phyloP scores from a whole-genome alignment of 2,113 vertebrate genomes.

The Aegithalos caudatus region DNA sequence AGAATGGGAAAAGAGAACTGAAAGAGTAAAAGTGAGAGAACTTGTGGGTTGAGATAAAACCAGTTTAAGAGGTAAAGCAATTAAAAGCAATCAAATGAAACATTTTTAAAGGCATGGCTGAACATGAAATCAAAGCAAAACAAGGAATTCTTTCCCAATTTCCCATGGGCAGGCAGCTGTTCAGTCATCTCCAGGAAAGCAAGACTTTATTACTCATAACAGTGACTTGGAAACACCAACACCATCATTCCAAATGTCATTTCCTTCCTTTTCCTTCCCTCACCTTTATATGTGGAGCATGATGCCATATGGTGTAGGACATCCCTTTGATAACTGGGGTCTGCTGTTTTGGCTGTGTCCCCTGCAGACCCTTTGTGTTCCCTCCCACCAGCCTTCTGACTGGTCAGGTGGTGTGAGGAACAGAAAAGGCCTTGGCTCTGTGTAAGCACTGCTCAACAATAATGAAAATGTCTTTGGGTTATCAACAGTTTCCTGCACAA shows the following conservation, averaged over 20 bases:
- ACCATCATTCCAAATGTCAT: accelerated
- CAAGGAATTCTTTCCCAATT: neutral
- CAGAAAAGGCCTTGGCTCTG: neutral
- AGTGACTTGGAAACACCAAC: neutral
- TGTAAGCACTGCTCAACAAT: neutral
- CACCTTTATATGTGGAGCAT: neutral
- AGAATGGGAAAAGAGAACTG: neutral
- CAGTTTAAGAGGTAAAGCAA: neutral
- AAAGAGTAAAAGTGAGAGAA: neutral
- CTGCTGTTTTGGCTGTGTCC: neutral
- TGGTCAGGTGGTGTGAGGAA: neutral
- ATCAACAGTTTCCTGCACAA: neutral
- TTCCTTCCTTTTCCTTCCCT: neutral
- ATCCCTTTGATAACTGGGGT: accelerated
- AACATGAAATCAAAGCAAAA: neutral
- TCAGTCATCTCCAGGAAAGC: neutral
- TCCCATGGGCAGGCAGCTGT: neutral
- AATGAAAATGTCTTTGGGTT: neutral
- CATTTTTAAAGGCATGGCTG: neutral
- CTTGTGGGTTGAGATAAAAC: neutral
- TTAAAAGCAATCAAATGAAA: neutral
- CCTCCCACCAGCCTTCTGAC: neutral
- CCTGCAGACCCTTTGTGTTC: neutral
- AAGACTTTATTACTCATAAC: neutral
- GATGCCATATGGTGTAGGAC: neutral